Conservation (phyloP, 2,888 invertebrate species). For the Conus canariensis region DNA sequence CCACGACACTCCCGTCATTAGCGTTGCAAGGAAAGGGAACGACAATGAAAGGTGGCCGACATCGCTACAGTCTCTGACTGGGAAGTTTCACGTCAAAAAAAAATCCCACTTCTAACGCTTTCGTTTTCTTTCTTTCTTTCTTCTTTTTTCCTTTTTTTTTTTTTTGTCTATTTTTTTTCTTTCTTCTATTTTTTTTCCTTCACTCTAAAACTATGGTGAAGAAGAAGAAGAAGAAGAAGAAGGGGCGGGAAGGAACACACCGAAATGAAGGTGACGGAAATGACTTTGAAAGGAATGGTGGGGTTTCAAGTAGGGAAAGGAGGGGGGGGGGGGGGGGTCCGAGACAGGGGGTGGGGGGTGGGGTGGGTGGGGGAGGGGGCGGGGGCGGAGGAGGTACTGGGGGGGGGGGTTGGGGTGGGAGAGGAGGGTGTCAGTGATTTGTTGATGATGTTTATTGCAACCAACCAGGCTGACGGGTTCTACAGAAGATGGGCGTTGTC, state of each 20-base stretch:
- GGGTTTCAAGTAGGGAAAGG: neutral
- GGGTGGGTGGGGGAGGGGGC: neutral
- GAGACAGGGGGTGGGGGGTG: neutral
- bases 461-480: too few species aligned
- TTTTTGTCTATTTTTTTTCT: too few species aligned
- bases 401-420: too few species aligned
- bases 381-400: neutral
- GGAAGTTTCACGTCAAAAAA: too few species aligned
- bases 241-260: neutral
- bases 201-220: too few species aligned
- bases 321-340: neutral
- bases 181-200: too few species aligned
- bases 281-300: neutral
- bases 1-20: neutral
- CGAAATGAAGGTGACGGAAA: neutral
- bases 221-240: neutral
- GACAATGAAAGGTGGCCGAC: neutral
- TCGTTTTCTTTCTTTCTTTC: too few species aligned
- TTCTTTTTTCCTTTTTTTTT: too few species aligned
- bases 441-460: too few species aligned
- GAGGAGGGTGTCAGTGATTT: too few species aligned
- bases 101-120: too few species aligned
- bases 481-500: too few species aligned
- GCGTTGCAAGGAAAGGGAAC: neutral
- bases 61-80: neutral